Evolutionary conservation across 2,888 invertebrate species (phyloP).

Genomic region (Drosophila neonasuta): DNA sequence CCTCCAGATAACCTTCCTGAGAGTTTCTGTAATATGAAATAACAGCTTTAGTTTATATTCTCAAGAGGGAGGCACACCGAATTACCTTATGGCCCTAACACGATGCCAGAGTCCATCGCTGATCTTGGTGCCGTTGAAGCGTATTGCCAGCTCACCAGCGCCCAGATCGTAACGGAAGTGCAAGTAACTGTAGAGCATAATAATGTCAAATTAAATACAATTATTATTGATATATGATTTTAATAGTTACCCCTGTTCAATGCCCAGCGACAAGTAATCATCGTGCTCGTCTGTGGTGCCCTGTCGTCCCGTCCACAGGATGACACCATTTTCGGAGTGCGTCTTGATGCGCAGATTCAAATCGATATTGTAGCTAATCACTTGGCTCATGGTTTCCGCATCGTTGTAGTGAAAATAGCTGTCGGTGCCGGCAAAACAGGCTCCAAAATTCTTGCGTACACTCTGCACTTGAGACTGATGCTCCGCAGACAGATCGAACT

Average conservation of each 20-base stretch:
- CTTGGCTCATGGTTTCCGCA: conserved; percentile 91
- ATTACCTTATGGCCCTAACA: conserved; percentile 88
- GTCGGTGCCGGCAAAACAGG: conserved; percentile 91
- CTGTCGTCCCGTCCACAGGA: conserved; percentile 92
- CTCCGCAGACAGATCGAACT: conserved; percentile 75
- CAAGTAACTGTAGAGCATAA: conserved; percentile 69
- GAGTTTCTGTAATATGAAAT: conserved; percentile 85
- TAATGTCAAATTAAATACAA: neutral
- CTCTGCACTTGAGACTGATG: conserved; percentile 73
- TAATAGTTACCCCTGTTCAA: conserved; percentile 86
- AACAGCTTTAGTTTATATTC: neutral
- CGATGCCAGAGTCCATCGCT: conserved; percentile 94
- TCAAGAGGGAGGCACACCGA: neutral
- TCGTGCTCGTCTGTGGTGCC: conserved; percentile 83
- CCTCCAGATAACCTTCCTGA: conserved; percentile 92
- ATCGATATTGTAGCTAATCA: conserved; percentile 92
- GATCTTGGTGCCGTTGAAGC: conserved; percentile 92
- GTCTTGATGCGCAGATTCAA: conserved; percentile 94
- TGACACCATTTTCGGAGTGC: conserved; percentile 87
- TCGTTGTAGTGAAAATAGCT: conserved; percentile 95
- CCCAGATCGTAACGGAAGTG: conserved; percentile 91
- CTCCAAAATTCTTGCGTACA: conserved; percentile 82
- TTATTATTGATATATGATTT: too few relatives aligned
- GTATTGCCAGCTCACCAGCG: conserved; percentile 92
- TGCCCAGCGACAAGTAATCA: conserved; percentile 93